Conservation (phyloP, 2,113 vertebrate species). For the Tetraodon nigroviridis region DNA sequence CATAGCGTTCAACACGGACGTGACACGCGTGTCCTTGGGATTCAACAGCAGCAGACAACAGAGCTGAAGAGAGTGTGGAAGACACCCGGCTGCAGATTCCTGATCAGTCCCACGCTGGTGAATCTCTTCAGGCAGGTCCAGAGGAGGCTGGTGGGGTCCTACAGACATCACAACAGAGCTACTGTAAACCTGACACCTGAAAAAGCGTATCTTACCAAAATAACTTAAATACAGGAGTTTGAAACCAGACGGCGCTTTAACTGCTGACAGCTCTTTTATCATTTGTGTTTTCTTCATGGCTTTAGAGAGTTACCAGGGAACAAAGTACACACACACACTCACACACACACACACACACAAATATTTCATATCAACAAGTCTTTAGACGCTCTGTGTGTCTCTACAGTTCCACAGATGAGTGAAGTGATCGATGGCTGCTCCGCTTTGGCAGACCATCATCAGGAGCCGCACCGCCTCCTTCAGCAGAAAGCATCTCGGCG, state of each 20-base stretch:
- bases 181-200: conserved; percentile 42
- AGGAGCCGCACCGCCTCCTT: conserved; percentile 22
- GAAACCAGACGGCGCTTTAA: conserved; percentile 23
- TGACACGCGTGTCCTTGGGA: conserved; percentile 11
- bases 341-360: conserved; percentile 18
- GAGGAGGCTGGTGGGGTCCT: conserved; percentile 29
- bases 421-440: conserved; percentile 8
- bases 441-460: conserved; percentile 36
- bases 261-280: conserved; percentile 32
- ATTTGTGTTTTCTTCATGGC: conserved; percentile 47
- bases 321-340: no score
- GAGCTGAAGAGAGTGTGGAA: conserved; percentile 39
- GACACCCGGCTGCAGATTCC: conserved; percentile 13
- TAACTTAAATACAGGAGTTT: conserved; percentile 68
- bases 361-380: conserved; percentile 32
- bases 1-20: conserved; percentile 27
- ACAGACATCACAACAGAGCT: conserved; percentile 45
- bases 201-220: conserved; percentile 55
- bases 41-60: conserved; percentile 28
- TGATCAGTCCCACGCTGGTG: conserved; percentile 8
- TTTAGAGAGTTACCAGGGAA: conserved; percentile 37
- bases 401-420: conserved; percentile 39
- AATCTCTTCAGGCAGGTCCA: conserved; percentile 28
- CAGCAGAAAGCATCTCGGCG: conserved; percentile 14
- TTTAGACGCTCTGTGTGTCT: conserved; percentile 16